Conservation (phyloP, 2,797 vertebrate species). For the Gastrophryne carolinensis region DNA sequence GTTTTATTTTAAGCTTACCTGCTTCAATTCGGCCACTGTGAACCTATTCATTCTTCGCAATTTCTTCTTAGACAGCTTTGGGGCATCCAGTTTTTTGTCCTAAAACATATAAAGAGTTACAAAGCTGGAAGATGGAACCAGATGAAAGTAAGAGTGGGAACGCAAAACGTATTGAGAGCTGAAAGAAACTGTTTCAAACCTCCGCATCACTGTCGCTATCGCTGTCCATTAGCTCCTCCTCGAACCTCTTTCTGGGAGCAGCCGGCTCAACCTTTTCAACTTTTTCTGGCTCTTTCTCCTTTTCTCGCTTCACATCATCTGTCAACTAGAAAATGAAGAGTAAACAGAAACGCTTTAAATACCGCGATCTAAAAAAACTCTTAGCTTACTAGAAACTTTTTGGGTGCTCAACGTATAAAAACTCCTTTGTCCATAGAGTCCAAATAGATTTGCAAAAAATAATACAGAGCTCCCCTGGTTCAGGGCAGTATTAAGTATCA, state of each 20-base stretch:
- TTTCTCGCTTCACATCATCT: conserved; percentile 89
- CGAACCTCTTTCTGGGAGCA: conserved; percentile 78
- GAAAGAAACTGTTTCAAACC: background rate
- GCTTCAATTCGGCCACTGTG: conserved; percentile 93
- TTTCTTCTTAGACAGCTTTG: conserved; percentile 95
- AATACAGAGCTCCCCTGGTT: too few species aligned
- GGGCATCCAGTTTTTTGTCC: conserved; percentile 80
- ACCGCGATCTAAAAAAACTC: too few species aligned
- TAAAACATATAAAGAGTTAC: conserved; percentile 49
- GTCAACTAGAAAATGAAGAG: conserved; percentile 72
- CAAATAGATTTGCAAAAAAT: too few species aligned
- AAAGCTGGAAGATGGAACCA: background rate
- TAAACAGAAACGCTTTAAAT: too few species aligned
- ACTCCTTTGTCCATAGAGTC: too few species aligned
- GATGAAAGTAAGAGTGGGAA: background rate
- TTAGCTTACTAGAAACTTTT: too few species aligned
- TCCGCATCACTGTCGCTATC: conserved; percentile 81
- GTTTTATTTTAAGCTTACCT: too few species aligned
- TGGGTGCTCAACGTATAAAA: too few species aligned
- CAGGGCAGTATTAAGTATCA: too few species aligned
- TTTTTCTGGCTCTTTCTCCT: conserved; percentile 90
- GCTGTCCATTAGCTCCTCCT: conserved; percentile 83
- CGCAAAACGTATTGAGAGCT: background rate
- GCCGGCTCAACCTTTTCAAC: conserved; percentile 74
- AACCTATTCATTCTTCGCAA: conserved; percentile 90